These are phyloP conservation scores for Dryadula phaetusa DNA, from an alignment of 2,888 invertebrate genomes.

Conservation along the genomic window DNA sequence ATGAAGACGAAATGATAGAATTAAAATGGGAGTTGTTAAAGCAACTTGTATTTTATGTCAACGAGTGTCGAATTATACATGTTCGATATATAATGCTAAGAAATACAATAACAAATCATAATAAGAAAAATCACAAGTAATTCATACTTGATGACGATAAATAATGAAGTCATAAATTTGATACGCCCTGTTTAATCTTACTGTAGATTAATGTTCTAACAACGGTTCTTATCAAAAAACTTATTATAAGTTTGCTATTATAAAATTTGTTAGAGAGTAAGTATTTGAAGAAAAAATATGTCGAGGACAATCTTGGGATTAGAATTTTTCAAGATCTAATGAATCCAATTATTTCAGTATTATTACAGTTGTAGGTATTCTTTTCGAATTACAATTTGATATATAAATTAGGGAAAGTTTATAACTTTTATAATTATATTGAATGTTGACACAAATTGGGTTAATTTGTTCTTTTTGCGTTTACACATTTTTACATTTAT, in stretches of 20 bases:
- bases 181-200: neutral
- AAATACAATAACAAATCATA: too few species aligned
- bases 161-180: neutral
- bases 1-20: too few species aligned
- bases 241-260: slow-evolving; percentile 2
- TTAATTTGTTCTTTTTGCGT: too few species aligned
- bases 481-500: too few species aligned
- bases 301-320: neutral
- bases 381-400: neutral
- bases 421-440: neutral
- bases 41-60: too few species aligned
- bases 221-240: neutral
- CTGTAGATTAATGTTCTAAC: neutral
- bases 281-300: neutral
- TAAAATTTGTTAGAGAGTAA: neutral
- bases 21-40: too few species aligned
- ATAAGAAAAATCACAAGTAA: neutral
- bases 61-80: too few species aligned
- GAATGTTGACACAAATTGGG: too few species aligned
- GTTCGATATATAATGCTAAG: too few species aligned
- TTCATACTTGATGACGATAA: neutral
- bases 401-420: neutral
- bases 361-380: too few species aligned
- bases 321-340: neutral
- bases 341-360: neutral